Evolutionary conservation across 1,140 invertebrate genomes (phyloP), one percentile per base, ranked within the genome.

Genomic region (Euura lappo): DNA sequence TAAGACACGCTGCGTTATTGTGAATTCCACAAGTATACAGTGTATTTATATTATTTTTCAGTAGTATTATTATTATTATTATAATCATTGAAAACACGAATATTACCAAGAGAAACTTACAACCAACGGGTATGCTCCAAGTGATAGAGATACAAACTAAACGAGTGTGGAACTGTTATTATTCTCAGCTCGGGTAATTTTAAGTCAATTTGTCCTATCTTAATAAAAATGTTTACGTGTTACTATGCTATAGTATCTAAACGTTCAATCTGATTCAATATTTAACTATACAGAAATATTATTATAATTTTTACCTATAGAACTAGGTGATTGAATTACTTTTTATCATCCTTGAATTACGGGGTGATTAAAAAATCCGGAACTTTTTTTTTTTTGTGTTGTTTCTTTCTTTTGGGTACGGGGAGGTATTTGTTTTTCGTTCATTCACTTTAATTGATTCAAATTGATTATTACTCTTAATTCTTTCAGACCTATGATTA

Each of bases 51-150:
- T 78, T 70, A 70, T 70, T 51, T 51, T 71, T 66, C 51, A n/a
- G 11, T 78, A 70, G 46, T 70, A 13, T 47, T 28, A 79, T 79
- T 75, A 79, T 80, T 73, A 73, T 79, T 47, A 75, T 74, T 77
- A 81, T 83, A 82, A 78, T 78, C 42, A 80, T 76, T 79, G 75
- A 84, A 85, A 84, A 83, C 78, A 83, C 82, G 80, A 79, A 79
- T 79, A 76, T 79, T 82, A 82, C 77, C 72, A 77, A 64, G 70
- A 75, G 76, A 71, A 76, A 64, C 76, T 76, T 75, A 76, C 74
- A 77, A 60, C 65, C 72, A 76, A 73, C 66, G 73, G 73, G 74
- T 75, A 74, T 65, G 51, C 71, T 72, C 69, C 71, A 78, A 77
- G 76, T 74, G 76, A 79, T 71, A 79, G 76, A 77, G 66, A 42